These are phyloP conservation scores for Mungos mungo DNA, from an alignment of 2,113 vertebrate genomes.

Conservation along the genomic window DNA sequence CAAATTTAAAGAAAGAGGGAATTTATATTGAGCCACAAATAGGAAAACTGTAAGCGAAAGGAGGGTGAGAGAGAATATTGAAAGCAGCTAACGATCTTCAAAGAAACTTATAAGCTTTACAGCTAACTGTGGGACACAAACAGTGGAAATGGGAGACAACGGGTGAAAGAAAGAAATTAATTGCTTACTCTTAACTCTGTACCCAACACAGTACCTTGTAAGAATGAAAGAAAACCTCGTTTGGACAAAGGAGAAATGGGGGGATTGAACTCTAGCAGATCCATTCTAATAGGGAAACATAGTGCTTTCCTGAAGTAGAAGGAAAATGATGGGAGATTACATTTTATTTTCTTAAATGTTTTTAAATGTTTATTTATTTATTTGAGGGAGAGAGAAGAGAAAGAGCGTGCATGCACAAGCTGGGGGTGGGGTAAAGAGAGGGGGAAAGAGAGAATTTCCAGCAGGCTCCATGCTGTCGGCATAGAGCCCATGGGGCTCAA, in stretches of 20 bases:
- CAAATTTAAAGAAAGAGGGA: background rate
- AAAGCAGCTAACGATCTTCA: background rate
- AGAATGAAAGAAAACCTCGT: background rate
- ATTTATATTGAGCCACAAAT: background rate
- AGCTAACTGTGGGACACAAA: background rate
- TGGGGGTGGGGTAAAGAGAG: too few species aligned
- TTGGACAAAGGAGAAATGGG: background rate
- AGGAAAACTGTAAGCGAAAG: background rate
- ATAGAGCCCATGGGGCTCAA: too few species aligned
- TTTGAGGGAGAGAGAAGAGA: too few species aligned
- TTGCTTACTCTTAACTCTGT: background rate
- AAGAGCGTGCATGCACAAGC: too few species aligned
- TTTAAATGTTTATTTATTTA: too few species aligned
- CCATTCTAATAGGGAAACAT: too few species aligned
- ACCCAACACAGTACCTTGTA: background rate
- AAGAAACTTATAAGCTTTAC: background rate
- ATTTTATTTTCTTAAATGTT: too few species aligned
- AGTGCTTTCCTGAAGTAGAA: background rate
- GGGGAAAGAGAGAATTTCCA: too few species aligned
- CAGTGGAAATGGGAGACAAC: background rate
- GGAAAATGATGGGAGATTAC: background rate
- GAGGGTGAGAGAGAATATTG: background rate
- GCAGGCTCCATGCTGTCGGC: too few species aligned
- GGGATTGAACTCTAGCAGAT: background rate
- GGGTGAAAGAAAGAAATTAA: background rate